A percentile compares a stretch with the other conserved stretches of the same genome.
Conservation (phyloP, 2,113 vertebrate genomes). For the Lichenostomus cassidix region DNA sequence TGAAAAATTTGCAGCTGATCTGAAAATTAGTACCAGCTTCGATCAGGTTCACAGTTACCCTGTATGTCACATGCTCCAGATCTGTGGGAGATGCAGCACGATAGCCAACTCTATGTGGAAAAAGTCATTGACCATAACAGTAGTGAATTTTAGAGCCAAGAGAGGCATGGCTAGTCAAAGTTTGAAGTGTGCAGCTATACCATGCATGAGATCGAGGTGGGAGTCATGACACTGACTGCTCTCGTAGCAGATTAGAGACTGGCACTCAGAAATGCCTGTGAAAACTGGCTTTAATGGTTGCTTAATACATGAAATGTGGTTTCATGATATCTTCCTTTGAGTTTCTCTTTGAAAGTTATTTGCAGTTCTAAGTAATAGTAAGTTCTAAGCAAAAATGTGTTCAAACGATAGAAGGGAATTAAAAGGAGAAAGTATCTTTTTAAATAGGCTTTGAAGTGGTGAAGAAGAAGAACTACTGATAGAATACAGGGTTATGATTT, state of each 20-base stretch:
- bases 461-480: background rate
- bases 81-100: background rate
- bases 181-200: background rate
- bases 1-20: background rate
- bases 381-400: background rate
- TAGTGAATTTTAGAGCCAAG: background rate
- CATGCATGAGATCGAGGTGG: background rate
- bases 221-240: background rate
- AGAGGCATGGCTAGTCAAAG: background rate
- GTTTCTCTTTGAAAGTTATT: background rate
- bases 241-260: background rate
- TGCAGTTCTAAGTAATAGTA: background rate
- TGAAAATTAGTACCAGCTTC: background rate
- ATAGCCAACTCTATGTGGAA: background rate
- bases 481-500: background rate
- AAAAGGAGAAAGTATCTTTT: background rate
- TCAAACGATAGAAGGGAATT: background rate
- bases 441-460: background rate
- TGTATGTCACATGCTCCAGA: background rate
- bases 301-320: background rate
- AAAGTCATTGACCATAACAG: background rate
- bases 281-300: background rate
- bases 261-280: background rate
- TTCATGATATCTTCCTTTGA: background rate
- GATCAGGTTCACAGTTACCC: background rate